Base-by-base conservation (phyloP, 2,888 invertebrate species). In the Thyatira batis region DNA sequence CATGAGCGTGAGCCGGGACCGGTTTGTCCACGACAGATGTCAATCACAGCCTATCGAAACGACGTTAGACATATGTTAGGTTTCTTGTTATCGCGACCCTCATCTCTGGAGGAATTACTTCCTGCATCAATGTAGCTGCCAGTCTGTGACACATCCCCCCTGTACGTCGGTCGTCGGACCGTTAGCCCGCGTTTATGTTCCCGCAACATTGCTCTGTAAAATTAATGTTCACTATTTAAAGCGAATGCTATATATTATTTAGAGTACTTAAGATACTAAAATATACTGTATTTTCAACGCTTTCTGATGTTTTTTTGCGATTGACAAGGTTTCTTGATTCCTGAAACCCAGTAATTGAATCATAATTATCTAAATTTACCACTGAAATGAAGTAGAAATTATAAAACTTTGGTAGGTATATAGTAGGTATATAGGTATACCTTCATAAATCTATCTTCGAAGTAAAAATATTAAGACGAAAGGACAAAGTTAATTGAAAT, bases 71-170 rank as follows among this genome's bases (percentile, higher is more conserved):
- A 80, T 85, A 79, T 80, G 85, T 81, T 83, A 76, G 74, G 73
- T 78, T 80, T 80, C 80, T 81, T 82, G 84, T 75, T 83, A 84
- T 85, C 84, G 73, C 67, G 81, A 87, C 86, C 86, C 86, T 83
- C 75, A 84, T 87, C 86, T 85, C 71, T 75, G 72, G 75, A 83
- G 82, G 81, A 85, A 85, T 86, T 86, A 84, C 81, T 80, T 79
- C 78, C 76, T 76, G 73, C 76, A 76, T 76, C 78, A 77, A 74
- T 77, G 82, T 82, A 78, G 68, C 79, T 74, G 80, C 67, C 77
- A 73, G 65, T 60, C 61, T 57, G 62, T 76, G 80, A 80, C 79
- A 78, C 70, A 65, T n/a, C 73, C 72, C 73, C 65, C 72, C 65
- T 64, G 60, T 69, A 72, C 69, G 75, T 64, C 65, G 67, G 70